Percentiles rank a stretch among this genome's conserved stretches.
Conservation (phyloP, 2,113 vertebrate species). For the Nicator chloris region DNA sequence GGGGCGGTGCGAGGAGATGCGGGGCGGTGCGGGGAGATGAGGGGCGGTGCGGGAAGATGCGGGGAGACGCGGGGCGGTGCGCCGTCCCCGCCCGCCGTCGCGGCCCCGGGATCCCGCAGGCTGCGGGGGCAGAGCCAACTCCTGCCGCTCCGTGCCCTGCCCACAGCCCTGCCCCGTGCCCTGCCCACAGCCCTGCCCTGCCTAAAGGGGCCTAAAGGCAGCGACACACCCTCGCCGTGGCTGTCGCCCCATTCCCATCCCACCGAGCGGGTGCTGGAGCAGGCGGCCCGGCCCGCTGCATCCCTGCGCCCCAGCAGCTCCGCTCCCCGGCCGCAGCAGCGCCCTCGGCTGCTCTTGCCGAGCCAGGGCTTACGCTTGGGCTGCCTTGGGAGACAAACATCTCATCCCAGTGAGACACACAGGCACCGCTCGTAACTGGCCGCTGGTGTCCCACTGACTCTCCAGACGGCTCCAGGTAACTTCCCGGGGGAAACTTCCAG, state of each 20-base stretch:
- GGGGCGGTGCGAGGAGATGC: too few relatives aligned
- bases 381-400: not conserved
- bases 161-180: not conserved
- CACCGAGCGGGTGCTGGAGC: not conserved
- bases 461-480: not conserved
- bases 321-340: not conserved
- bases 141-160: not conserved
- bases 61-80: not conserved
- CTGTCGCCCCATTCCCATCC: not conserved
- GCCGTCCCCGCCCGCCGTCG: not conserved
- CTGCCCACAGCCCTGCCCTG: not conserved
- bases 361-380: not conserved
- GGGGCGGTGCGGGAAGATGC: too few relatives aligned
- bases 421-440: too few relatives aligned
- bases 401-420: accelerated
- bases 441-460: not conserved
- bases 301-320: not conserved
- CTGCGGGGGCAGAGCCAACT: not conserved
- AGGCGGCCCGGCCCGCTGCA: not conserved
- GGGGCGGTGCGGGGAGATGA: too few relatives aligned
- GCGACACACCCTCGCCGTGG: accelerated
- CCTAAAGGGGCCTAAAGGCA: accelerated
- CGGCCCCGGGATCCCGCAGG: not conserved
- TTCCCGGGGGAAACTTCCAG: not conserved
- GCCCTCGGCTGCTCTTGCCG: not conserved